Evolutionary conservation across 2,797 vertebrate genomes (phyloP).

Genomic region (Lemur catta): DNA sequence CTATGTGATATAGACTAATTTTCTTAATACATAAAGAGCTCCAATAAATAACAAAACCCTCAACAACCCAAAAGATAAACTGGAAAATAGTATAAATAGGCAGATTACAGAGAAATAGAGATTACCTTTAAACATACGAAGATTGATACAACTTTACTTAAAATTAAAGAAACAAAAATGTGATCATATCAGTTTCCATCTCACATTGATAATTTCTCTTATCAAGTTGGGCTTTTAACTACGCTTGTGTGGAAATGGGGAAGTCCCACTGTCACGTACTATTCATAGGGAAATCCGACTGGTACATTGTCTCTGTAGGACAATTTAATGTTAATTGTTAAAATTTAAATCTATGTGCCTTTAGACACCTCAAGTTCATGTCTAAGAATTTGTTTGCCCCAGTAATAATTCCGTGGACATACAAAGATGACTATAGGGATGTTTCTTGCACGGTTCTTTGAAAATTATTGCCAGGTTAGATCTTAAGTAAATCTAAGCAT

Average conservation of each 20-base stretch:
- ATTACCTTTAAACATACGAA: neutral
- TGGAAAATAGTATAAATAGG: neutral
- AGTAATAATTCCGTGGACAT: neutral
- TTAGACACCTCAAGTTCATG: neutral
- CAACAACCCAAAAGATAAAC: neutral
- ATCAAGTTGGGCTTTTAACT: neutral
- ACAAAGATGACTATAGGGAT: neutral
- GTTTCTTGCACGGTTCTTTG: neutral
- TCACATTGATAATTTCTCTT: neutral
- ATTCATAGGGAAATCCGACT: neutral
- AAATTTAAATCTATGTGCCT: neutral
- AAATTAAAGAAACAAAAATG: constrained; percentile 20
- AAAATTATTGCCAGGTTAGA: constrained; percentile 38
- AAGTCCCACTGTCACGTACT: neutral
- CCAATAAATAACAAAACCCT: neutral
- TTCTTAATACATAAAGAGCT: neutral
- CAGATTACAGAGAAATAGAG: neutral
- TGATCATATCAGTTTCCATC: neutral
- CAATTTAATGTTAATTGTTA: constrained; percentile 1
- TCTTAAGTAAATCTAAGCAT: constrained; percentile 6
- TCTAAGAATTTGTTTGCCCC: neutral
- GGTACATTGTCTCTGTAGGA: neutral
- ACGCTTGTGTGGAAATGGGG: neutral
- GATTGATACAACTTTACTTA: neutral
- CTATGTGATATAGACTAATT: neutral